These are phyloP conservation scores for Agrotis puta DNA, from an alignment of 2,888 invertebrate genomes.

Conservation along the genomic window DNA sequence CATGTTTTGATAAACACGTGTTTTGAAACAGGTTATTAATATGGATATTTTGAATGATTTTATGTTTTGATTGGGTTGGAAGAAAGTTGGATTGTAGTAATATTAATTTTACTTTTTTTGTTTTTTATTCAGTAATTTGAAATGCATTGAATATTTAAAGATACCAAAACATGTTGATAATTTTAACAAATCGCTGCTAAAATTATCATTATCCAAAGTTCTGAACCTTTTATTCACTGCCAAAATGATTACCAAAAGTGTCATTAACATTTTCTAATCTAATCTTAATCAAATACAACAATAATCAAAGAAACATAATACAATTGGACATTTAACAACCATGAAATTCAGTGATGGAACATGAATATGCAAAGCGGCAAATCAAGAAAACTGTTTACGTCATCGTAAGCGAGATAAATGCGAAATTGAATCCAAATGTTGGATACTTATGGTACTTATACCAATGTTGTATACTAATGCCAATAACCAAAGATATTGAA, in stretches of 20 bases:
- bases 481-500: slow-evolving; percentile 51
- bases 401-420: slow-evolving; percentile 4
- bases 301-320: slow-evolving; percentile 3
- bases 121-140: no score
- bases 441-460: no score
- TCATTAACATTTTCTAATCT: no score
- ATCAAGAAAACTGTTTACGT: slow-evolving; percentile 36
- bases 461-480: slow-evolving; percentile 44
- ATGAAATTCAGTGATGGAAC: slow-evolving; percentile 2
- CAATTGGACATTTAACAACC: slow-evolving; percentile 1
- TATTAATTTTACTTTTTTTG: no score
- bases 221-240: not conserved
- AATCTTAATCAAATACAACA: not conserved
- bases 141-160: no score
- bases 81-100: not conserved
- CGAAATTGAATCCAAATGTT: slow-evolving; percentile 33
- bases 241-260: not conserved
- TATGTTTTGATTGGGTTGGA: not conserved
- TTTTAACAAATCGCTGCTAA: no score
- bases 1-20: slow-evolving; percentile 8
- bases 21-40: slow-evolving; percentile 13
- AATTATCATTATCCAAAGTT: not conserved
- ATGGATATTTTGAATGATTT: not conserved
- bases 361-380: slow-evolving; percentile 11
- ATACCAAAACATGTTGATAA: no score